phyloP scores from a whole-genome alignment of 2,888 invertebrate species.

The Pimpla rufipes region DNA sequence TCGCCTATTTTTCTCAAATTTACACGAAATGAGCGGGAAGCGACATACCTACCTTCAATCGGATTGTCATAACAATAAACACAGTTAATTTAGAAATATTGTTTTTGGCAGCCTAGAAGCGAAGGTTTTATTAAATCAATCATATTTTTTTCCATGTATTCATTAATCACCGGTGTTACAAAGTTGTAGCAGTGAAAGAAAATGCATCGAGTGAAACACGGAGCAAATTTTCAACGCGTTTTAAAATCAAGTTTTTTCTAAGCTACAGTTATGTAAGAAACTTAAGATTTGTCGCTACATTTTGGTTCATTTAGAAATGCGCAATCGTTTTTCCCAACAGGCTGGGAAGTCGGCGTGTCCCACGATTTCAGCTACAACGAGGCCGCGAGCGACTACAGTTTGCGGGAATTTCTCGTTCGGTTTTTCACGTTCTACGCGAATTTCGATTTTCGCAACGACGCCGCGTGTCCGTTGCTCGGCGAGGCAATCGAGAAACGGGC shows the following conservation, averaged over 20 bases:
- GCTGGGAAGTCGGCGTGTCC: slow-evolving; percentile 75
- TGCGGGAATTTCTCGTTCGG: slow-evolving; percentile 79
- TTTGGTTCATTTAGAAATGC: background rate
- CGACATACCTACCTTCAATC: no score
- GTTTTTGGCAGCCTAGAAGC: no score
- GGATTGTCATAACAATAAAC: no score
- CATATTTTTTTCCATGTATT: slow-evolving; percentile 84
- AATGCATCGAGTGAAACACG: no score
- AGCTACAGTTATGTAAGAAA: no score
- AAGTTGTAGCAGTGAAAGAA: no score
- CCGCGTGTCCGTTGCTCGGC: slow-evolving; percentile 86
- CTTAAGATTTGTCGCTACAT: background rate
- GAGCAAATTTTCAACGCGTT: no score
- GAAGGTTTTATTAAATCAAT: no score
- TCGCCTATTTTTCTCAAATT: no score
- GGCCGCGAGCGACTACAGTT: slow-evolving; percentile 29
- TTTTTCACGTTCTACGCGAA: slow-evolving; percentile 85
- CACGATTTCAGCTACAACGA: slow-evolving; percentile 45
- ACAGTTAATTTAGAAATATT: no score
- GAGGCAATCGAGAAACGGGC: slow-evolving; percentile 80
- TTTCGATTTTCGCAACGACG: slow-evolving; percentile 83
- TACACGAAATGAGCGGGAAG: no score
- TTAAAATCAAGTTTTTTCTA: no score
- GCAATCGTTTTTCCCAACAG: slow-evolving; percentile 18
- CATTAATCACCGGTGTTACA: slow-evolving; percentile 48